Percentiles rank a stretch among this genome's conserved stretches.
Evolutionary conservation across 2,888 invertebrate genomes (phyloP).

Genomic region (Apodemia zela): DNA sequence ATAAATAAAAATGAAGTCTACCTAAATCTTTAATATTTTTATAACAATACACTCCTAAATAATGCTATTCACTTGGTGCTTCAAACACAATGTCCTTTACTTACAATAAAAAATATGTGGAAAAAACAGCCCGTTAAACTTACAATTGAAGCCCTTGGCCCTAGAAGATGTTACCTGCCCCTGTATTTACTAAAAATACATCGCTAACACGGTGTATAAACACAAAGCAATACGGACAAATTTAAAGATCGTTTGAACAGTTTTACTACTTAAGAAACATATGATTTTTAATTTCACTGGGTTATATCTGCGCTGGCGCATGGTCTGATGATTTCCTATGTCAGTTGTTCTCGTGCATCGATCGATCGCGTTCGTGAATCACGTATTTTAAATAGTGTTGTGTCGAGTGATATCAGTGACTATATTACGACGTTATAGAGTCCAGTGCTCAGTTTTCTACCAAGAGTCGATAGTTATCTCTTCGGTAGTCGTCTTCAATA

Average conservation of each 20-base stretch:
- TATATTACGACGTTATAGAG: constrained; percentile 30
- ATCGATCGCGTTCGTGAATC: constrained; percentile 46
- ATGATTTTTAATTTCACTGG: constrained; percentile 45
- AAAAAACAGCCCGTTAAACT: constrained; percentile 19
- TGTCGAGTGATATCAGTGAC: constrained; percentile 22
- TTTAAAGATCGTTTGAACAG: constrained; percentile 29
- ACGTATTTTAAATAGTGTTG: constrained; percentile 24
- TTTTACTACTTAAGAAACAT: constrained; percentile 26
- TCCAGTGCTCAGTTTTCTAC: constrained; percentile 25
- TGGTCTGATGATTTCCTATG: constrained; percentile 54
- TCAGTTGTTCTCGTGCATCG: constrained; percentile 72
- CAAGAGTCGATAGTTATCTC: constrained; percentile 37
- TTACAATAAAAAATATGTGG: constrained; percentile 20
- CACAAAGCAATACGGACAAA: constrained; percentile 40
- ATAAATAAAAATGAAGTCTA: too few species aligned
- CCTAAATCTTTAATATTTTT: too few species aligned
- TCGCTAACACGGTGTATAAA: constrained; percentile 69
- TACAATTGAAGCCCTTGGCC: constrained; percentile 58
- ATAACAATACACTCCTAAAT: too few species aligned
- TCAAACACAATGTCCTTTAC: neutral
- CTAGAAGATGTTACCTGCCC: constrained; percentile 66
- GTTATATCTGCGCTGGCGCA: constrained; percentile 64
- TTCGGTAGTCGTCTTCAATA: constrained; percentile 38
- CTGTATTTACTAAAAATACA: constrained; percentile 74
- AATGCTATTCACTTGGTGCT: neutral